Base-by-base conservation (phyloP, 2,797 vertebrate species). In the Poeciliopsis presidionis region DNA sequence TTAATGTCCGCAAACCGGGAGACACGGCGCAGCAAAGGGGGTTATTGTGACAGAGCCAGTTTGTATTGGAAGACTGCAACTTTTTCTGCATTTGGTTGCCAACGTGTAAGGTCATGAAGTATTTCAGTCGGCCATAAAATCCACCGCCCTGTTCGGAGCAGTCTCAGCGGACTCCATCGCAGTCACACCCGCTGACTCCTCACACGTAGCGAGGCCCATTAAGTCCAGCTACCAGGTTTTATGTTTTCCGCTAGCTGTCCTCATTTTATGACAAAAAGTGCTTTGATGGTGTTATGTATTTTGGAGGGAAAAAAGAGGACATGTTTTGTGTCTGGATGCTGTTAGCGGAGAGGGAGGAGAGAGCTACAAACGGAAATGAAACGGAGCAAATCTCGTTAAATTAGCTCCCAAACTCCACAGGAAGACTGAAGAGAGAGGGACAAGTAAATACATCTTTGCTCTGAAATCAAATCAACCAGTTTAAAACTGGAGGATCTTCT, bases 121-220 rank as follows among this genome's bases (percentile, higher is more conserved):
- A 94, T 95, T 94, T 94, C 87, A 88, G 88, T 85, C 11, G 72
- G 78, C 83, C 79, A 84, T 93, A 92, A 95, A 95, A 91, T 59
- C 79, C 78, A 67, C 65, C 13, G 69, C 79, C 80, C 78, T 65
- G 82, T 75, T 73, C 53, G 80, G 82, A 85, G 78, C 73, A 45
- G 81, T 89, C 90, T 86, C 89, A 76, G 82, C 79, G 90, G 92
- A 92, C 76, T 85, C 46, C 84, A 87, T 88, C 90, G 89, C 81
- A 84, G 90, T 90, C 88, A 83, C 84, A 83, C 91, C 81, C 81
- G 85, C 79, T 74, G 77, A 86, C 88, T 93, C 88, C 87, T 76
- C 71, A 74, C 84, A 87, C 79, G 88, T 82, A 87, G 67, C 86
- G 92, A 90, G 94, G 87, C 75, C 90, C 94, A 94, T 95, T 95